Percentiles rank a stretch among this genome's conserved stretches.
These are phyloP conservation scores for Campoletis raptor DNA, from an alignment of 2,888 invertebrate genomes.

Conservation along the genomic window DNA sequence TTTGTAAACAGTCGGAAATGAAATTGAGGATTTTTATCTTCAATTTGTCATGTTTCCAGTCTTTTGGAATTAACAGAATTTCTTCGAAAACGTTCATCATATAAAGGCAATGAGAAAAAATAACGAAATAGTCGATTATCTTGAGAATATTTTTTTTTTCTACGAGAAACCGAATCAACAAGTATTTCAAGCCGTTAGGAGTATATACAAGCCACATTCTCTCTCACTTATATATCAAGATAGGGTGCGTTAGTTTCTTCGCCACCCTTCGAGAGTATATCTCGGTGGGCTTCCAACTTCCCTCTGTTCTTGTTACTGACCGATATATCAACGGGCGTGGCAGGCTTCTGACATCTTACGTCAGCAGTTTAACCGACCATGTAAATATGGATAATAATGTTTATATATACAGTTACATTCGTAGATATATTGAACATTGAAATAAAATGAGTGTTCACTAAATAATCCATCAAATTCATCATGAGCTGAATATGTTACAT, in stretches of 20 bases:
- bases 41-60: background rate
- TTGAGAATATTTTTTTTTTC: conserved; percentile 52
- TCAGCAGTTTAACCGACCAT: conserved; percentile 82
- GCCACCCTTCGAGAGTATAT: conserved; percentile 34
- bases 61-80: background rate
- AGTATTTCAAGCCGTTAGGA: conserved; percentile 72
- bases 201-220: conserved; percentile 1
- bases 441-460: background rate
- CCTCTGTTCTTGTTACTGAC: conserved; percentile 51
- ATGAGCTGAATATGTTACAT: background rate
- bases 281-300: conserved; percentile 27
- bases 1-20: background rate
- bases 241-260: conserved; percentile 50
- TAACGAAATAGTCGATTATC: conserved; percentile 57
- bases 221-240: conserved; percentile 12
- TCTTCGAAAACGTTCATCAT: conserved; percentile 7
- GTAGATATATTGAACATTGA: background rate
- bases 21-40: background rate
- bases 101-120: background rate
- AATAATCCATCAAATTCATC: background rate
- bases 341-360: conserved; percentile 80
- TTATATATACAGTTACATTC: background rate
- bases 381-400: conserved; percentile 3
- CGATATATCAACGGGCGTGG: conserved; percentile 77
- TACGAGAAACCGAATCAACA: conserved; percentile 81